Percentiles rank a stretch among this genome's conserved stretches.
Evolutionary conservation across 30 jellyfish, hydroid and myxozoan genomes (phyloP).

Genomic region (Chrysaora quinquecirrha): DNA sequence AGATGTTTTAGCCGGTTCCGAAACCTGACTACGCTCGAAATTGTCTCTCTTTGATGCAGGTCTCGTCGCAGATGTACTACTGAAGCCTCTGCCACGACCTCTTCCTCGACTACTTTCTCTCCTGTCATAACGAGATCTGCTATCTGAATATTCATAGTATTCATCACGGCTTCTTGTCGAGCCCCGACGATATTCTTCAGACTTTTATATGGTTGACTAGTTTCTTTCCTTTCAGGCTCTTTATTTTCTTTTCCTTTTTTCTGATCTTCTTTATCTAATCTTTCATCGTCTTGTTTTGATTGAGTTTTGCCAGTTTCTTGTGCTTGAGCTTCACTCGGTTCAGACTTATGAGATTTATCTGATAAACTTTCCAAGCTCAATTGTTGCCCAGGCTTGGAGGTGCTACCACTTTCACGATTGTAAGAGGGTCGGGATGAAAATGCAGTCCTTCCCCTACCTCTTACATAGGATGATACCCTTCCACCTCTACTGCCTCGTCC

Average conservation of each 20-base stretch:
- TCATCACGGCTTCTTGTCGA: constrained; percentile 17
- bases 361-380: constrained; percentile 17
- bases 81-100: constrained; percentile 1
- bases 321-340: not conserved
- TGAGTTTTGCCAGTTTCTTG: constrained; percentile 3
- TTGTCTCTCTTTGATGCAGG: not conserved
- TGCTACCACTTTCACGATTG: constrained; percentile 26
- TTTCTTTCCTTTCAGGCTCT: constrained; percentile 32
- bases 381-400: constrained; percentile 16
- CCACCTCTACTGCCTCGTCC: constrained; percentile 51
- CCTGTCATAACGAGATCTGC: constrained; percentile 13
- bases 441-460: constrained; percentile 55
- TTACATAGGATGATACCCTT: constrained; percentile 9
- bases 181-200: constrained; percentile 33
- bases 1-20: constrained; percentile 17
- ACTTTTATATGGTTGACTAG: not conserved
- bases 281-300: constrained; percentile 8
- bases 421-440: constrained; percentile 1
- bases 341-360: constrained; percentile 29
- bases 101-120: constrained; percentile 29
- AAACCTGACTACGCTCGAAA: constrained; percentile 11
- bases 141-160: constrained; percentile 14
- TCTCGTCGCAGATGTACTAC: not conserved
- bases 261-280: constrained; percentile 7
- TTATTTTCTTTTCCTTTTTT: constrained; percentile 22